A percentile compares a stretch with the other conserved stretches of the same genome.
Evolutionary conservation across 2,797 vertebrate genomes (phyloP).

Genomic region (Anabas testudineus): DNA sequence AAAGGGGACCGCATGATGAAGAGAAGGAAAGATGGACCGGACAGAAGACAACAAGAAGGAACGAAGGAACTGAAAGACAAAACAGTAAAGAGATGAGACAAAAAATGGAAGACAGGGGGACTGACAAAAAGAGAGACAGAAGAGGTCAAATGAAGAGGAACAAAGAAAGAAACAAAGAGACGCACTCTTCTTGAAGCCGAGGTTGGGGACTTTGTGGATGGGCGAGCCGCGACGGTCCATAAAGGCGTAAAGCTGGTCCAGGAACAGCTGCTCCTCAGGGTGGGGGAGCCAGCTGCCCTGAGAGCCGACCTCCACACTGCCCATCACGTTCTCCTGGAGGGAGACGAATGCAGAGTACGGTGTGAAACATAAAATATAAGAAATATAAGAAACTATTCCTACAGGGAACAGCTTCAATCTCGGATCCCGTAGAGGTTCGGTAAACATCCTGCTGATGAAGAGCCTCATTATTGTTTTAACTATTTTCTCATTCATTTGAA

Average conservation of each 20-base stretch:
- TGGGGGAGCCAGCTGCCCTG: conserved; percentile 84
- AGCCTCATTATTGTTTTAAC: too few relatives aligned
- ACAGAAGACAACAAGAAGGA: too few relatives aligned
- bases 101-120: not conserved
- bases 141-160: not conserved
- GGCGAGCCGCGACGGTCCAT: conserved; percentile 83
- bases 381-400: not conserved
- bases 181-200: conserved; percentile 90
- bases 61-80: not conserved
- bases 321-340: conserved; percentile 84
- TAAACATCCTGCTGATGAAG: too few relatives aligned
- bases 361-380: too few relatives aligned
- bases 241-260: conserved; percentile 84
- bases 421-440: too few relatives aligned
- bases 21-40: too few relatives aligned
- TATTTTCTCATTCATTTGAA: too few relatives aligned
- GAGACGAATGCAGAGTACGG: too few relatives aligned
- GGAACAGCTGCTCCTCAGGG: conserved; percentile 86
- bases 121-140: not conserved
- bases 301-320: conserved; percentile 80
- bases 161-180: not conserved
- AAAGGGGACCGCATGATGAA: too few relatives aligned
- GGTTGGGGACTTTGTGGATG: conserved; percentile 88
- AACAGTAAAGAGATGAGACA: not conserved
- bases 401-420: not conserved